These are phyloP conservation scores for Leucophenga maculata DNA, from an alignment of 2,888 invertebrate genomes.

Conservation along the genomic window DNA sequence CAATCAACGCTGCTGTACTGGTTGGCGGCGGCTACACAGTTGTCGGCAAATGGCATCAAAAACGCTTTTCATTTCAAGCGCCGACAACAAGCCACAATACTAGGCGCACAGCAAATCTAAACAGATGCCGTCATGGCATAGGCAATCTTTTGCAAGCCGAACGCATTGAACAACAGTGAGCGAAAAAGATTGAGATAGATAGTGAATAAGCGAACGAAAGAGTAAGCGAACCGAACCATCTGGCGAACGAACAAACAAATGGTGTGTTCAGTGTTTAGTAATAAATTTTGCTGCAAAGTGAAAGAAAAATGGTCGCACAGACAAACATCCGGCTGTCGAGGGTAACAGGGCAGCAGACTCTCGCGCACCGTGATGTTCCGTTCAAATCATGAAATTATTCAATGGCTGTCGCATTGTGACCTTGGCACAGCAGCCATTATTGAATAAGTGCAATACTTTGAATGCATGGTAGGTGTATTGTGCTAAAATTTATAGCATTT, in stretches of 20 bases:
- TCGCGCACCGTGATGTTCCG: not conserved
- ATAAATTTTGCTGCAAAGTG: slow-evolving; percentile 1
- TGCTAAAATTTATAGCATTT: too few species aligned
- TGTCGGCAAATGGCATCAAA: slow-evolving; percentile 15
- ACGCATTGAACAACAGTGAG: not conserved
- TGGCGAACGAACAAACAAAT: slow-evolving; percentile 33
- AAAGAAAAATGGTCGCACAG: slow-evolving; percentile 9
- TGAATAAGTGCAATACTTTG: too few species aligned
- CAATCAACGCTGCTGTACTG: not conserved
- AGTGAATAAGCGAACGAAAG: too few species aligned
- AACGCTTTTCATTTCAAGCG: slow-evolving; percentile 32
- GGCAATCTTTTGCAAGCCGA: not conserved
- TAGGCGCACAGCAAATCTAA: slow-evolving; percentile 18
- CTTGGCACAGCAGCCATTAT: too few species aligned
- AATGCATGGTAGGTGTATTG: too few species aligned
- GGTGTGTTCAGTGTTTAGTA: not conserved
- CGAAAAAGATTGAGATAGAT: too few species aligned
- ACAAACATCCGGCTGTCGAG: slow-evolving; percentile 7
- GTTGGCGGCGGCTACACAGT: not conserved
- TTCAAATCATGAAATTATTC: too few species aligned
- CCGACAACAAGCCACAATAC: slow-evolving; percentile 33
- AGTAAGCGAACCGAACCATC: not conserved
- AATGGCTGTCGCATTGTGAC: too few species aligned
- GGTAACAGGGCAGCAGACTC: slow-evolving; percentile 17
- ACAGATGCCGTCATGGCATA: not conserved